These are phyloP conservation scores for Orthonevra nobilis DNA, from an alignment of 2,888 invertebrate species.

Conservation along the genomic window DNA sequence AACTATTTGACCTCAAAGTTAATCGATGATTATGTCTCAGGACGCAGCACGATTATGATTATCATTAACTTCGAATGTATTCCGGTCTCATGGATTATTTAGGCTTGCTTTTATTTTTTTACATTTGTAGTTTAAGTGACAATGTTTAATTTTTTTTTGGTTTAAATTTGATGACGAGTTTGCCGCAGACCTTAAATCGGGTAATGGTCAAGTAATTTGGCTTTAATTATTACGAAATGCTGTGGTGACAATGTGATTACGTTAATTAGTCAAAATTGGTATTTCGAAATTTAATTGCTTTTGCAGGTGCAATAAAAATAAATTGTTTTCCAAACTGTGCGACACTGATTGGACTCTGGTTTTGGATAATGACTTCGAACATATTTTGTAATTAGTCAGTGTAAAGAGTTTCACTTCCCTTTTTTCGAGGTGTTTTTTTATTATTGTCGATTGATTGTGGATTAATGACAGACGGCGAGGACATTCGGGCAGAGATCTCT, in stretches of 20 bases:
- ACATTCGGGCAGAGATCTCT: too few species aligned
- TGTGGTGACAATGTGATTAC: slow-evolving; percentile 53
- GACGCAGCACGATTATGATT: slow-evolving; percentile 33
- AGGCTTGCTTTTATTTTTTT: slow-evolving; percentile 7
- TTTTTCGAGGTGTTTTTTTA: too few species aligned
- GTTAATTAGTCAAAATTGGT: slow-evolving; percentile 64
- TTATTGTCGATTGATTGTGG: too few species aligned
- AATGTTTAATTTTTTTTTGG: slow-evolving; percentile 2
- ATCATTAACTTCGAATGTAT: slow-evolving; percentile 1
- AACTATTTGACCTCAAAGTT: slow-evolving; percentile 67
- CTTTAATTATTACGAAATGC: slow-evolving; percentile 55
- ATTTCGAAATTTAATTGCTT: slow-evolving; percentile 63
- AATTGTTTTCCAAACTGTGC: neutral
- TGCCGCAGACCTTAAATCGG: slow-evolving; percentile 8
- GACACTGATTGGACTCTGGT: too few species aligned
- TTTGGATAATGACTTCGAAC: too few species aligned
- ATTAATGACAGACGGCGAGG: too few species aligned
- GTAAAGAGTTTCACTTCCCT: too few species aligned
- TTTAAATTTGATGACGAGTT: neutral
- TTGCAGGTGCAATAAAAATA: slow-evolving; percentile 26
- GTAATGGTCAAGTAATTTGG: slow-evolving; percentile 52
- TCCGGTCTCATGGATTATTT: slow-evolving; percentile 44
- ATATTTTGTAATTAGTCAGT: too few species aligned
- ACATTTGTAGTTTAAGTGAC: too few species aligned
- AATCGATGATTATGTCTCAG: slow-evolving; percentile 60